Percentiles rank a stretch among this genome's conserved stretches.
phyloP scores from a whole-genome alignment of 2,888 invertebrate genomes.

The Mechanitis mazaeus region DNA sequence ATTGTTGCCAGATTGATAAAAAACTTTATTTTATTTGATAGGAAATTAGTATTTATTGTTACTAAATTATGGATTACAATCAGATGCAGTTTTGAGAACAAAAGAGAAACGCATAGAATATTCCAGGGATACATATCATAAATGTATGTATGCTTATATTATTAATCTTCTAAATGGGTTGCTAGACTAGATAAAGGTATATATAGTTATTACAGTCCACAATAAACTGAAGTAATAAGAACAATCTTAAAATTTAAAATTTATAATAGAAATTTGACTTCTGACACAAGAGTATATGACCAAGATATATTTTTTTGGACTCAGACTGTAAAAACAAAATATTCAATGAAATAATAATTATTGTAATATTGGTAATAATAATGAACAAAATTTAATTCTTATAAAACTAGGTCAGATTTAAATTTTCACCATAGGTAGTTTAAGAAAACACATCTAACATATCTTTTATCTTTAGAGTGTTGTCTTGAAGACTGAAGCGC shows the following conservation, averaged over 20 bases:
- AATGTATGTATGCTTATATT: conserved; percentile 34
- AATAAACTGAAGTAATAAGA: no score
- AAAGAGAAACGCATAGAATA: conserved; percentile 39
- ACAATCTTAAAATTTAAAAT: no score
- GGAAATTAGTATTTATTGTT: conserved; percentile 40
- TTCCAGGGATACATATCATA: conserved; percentile 55
- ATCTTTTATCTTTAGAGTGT: neutral
- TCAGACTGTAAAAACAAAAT: no score
- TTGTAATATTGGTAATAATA: no score
- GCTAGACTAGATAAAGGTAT: neutral
- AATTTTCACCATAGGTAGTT: neutral
- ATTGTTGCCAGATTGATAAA: conserved; percentile 65
- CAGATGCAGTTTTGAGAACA: conserved; percentile 32
- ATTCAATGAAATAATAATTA: no score
- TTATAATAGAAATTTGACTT: no score
- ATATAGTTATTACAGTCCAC: neutral
- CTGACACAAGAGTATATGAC: no score
- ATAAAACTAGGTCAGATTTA: no score
- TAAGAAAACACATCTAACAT: neutral
- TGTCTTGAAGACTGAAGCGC: neutral
- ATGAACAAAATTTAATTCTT: no score
- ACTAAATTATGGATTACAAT: conserved; percentile 44
- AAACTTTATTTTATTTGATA: conserved; percentile 38
- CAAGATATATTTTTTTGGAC: no score
- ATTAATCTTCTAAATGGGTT: neutral